Evolutionary conservation across 2,797 vertebrate species (phyloP).

Genomic region (Petrocephalus schoutedeni): DNA sequence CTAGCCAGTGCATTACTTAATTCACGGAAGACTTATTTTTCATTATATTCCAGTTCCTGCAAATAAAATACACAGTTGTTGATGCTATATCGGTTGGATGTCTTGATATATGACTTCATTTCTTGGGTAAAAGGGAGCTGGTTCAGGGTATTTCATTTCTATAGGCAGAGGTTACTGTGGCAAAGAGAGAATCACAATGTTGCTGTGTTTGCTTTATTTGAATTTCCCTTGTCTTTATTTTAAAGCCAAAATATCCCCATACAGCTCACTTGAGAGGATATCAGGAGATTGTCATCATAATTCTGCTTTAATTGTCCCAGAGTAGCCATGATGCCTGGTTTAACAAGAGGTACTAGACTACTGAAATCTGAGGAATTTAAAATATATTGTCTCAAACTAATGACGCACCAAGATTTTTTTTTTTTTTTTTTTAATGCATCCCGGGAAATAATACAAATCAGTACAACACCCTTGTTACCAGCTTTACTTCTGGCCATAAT

Average conservation of each 20-base stretch:
- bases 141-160: neutral
- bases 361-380: neutral
- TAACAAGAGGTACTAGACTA: neutral
- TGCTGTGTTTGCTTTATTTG: neutral
- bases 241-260: neutral
- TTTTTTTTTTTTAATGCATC: neutral
- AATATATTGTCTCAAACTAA: slow-evolving; percentile 2
- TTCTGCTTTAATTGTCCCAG: neutral
- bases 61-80: neutral
- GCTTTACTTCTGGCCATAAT: neutral
- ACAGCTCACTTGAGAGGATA: neutral
- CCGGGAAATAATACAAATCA: neutral
- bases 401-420: neutral
- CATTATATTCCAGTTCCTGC: neutral
- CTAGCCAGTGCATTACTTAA: neutral
- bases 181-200: neutral
- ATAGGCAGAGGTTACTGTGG: neutral
- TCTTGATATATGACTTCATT: neutral
- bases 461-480: neutral
- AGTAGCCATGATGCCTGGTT: neutral
- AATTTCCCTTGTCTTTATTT: neutral
- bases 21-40: neutral
- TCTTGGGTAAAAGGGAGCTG: neutral
- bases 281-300: neutral
- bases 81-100: neutral